Conservation (phyloP, 2,888 invertebrate genomes). For the Lypha dubia region DNA sequence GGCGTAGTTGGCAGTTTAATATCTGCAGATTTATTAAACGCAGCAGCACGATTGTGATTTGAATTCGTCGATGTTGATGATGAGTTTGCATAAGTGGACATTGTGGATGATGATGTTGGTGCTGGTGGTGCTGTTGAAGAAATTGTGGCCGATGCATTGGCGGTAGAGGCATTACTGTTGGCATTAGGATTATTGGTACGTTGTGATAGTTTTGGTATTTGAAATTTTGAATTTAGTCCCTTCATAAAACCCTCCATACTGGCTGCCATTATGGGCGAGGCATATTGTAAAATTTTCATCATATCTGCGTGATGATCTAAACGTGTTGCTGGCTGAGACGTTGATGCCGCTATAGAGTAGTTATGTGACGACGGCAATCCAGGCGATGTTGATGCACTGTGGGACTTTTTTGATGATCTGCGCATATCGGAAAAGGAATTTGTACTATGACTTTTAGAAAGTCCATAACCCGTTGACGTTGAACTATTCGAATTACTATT, state of each 20-base stretch:
- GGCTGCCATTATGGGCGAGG: constrained; percentile 85
- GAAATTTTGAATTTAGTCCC: constrained; percentile 91
- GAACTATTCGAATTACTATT: constrained; percentile 71
- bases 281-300: constrained; percentile 85
- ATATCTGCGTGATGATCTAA: constrained; percentile 81
- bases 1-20: neutral
- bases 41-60: constrained; percentile 37
- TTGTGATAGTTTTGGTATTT: constrained; percentile 92
- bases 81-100: constrained; percentile 1
- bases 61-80: too few relatives aligned
- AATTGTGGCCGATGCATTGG: constrained; percentile 39
- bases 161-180: constrained; percentile 56
- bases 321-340: constrained; percentile 78
- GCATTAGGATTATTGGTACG: constrained; percentile 73
- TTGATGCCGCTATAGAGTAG: constrained; percentile 55
- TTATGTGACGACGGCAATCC: constrained; percentile 57
- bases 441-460: constrained; percentile 82
- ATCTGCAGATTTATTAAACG: constrained; percentile 25
- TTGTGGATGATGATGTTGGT: constrained; percentile 13
- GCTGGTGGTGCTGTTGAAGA: constrained; percentile 24
- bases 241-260: constrained; percentile 90
- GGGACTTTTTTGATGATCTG: constrained; percentile 69
- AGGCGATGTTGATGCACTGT: constrained; percentile 76
- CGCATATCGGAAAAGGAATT: constrained; percentile 78
- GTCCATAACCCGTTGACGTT: constrained; percentile 71